phyloP scores from a whole-genome alignment of 2,888 invertebrate genomes.

The Aromia moschata region DNA sequence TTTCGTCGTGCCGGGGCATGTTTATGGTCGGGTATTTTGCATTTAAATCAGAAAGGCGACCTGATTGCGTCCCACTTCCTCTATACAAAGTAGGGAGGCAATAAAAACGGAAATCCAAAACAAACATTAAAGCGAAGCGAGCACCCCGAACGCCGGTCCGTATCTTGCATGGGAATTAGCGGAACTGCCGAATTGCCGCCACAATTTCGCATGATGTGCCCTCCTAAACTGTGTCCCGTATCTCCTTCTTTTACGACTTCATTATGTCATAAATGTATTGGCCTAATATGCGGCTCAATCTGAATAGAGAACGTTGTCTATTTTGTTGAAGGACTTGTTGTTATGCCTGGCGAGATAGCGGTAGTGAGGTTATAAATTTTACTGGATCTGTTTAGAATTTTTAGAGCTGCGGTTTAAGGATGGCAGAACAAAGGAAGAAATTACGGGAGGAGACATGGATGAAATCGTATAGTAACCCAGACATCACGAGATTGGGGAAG shows the following conservation, averaged over 20 bases:
- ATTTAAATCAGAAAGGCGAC: slow-evolving; percentile 47
- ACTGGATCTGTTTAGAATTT: no score
- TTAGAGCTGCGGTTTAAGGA: no score
- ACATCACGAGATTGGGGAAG: no score
- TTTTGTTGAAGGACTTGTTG: background rate
- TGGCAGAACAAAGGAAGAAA: no score
- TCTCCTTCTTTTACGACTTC: slow-evolving; percentile 30
- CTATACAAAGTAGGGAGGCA: slow-evolving; percentile 43
- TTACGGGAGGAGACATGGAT: no score
- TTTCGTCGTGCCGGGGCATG: slow-evolving; percentile 30
- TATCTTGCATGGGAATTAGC: slow-evolving; percentile 47
- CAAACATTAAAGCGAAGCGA: slow-evolving; percentile 51
- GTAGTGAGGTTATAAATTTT: background rate
- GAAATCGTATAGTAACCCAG: no score
- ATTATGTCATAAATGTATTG: slow-evolving; percentile 21
- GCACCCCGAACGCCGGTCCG: slow-evolving; percentile 49
- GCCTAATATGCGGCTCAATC: slow-evolving; percentile 13
- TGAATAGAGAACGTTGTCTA: background rate
- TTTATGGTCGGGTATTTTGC: slow-evolving; percentile 42
- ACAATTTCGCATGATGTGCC: slow-evolving; percentile 35
- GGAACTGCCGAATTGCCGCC: slow-evolving; percentile 35
- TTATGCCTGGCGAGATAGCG: background rate
- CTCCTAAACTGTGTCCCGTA: slow-evolving; percentile 18
- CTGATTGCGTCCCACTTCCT: slow-evolving; percentile 47
- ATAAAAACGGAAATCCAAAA: slow-evolving; percentile 49